A percentile compares a stretch with the other conserved stretches of the same genome.
These are phyloP conservation scores for human DNA, from an alignment of 2,113 vertebrate genomes.

Conservation along the genomic window DNA sequence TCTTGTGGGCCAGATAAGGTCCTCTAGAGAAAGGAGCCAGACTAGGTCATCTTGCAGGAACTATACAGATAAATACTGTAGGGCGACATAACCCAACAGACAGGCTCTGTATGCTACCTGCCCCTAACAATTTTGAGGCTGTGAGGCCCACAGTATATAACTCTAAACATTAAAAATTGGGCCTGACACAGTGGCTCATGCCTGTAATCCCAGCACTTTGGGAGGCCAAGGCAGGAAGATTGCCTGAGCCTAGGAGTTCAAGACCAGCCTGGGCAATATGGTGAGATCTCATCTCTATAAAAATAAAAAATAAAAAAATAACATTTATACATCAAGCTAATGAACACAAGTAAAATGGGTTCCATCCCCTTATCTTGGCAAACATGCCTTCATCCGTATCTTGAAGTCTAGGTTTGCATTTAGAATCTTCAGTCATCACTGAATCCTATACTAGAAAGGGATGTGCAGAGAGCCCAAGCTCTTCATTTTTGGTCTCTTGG, in stretches of 20 bases:
- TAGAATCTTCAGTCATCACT: background rate
- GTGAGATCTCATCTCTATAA: no score
- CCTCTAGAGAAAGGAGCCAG: background rate
- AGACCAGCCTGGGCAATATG: no score
- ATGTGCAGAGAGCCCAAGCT: no score
- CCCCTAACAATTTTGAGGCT: background rate
- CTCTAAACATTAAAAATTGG: background rate
- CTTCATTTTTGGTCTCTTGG: no score
- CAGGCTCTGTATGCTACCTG: no score
- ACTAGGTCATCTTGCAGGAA: background rate
- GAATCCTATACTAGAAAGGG: background rate
- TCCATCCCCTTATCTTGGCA: background rate
- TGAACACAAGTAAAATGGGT: background rate
- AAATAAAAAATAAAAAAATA: no score
- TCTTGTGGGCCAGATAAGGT: background rate
- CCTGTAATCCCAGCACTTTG: no score
- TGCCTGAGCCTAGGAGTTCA: no score
- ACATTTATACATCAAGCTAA: background rate
- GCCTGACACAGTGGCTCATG: no score
- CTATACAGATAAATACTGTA: background rate
- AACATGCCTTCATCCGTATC: background rate
- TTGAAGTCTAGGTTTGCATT: background rate
- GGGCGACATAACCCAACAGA: background rate
- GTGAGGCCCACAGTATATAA: background rate
- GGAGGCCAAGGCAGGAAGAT: no score